Evolutionary conservation across 2,113 vertebrate genomes (phyloP).

Genomic region (Brachypodius melanocephalos): DNA sequence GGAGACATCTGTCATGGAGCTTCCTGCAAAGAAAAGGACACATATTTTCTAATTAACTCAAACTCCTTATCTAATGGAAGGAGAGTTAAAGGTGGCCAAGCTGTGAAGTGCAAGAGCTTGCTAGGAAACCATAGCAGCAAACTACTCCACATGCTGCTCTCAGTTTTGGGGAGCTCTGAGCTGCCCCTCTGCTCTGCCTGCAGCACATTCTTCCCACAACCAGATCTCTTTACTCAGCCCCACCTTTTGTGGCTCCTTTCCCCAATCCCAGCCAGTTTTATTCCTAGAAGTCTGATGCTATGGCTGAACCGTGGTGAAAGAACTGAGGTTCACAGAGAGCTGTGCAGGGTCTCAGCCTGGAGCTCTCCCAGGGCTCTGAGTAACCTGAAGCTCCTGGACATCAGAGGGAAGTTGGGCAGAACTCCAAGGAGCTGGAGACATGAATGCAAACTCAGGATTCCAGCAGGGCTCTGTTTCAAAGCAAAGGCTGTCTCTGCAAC

Average conservation of each 20-base stretch:
- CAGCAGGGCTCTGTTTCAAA: background rate
- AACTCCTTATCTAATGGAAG: background rate
- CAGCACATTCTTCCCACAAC: background rate
- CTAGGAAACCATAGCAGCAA: background rate
- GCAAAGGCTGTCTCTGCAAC: background rate
- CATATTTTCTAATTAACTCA: background rate
- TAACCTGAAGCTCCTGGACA: background rate
- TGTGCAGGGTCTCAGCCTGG: background rate
- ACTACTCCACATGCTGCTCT: accelerated
- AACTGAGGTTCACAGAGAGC: background rate
- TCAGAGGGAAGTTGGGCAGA: background rate
- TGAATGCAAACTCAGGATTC: background rate
- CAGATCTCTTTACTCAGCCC: background rate
- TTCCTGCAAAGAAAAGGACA: conserved; percentile 18
- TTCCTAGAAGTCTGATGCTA: background rate
- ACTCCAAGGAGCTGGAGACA: background rate
- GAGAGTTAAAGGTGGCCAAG: background rate
- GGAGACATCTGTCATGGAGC: background rate
- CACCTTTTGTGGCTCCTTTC: background rate
- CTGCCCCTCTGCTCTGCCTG: background rate
- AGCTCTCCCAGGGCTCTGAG: background rate
- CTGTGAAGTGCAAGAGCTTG: background rate
- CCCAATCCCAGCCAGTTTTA: background rate
- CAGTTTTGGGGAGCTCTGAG: background rate
- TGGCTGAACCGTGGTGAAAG: background rate